Conservation (phyloP, 2,113 vertebrate genomes). For the Thinocorus orbignyianus region DNA sequence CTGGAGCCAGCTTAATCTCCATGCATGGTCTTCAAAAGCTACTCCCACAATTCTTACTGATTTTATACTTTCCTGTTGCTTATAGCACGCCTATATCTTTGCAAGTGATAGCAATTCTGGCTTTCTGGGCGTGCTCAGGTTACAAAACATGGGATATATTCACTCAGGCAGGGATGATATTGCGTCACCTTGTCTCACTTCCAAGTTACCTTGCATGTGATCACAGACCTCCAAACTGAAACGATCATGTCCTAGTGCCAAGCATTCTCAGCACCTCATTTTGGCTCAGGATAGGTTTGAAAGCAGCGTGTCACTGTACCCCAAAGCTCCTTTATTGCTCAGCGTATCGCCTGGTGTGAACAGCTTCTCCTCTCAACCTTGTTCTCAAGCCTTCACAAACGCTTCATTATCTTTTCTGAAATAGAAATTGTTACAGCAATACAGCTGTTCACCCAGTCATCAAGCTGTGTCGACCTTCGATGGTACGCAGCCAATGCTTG, state of each 20-base stretch:
- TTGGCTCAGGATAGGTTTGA: background rate
- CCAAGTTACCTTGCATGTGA: background rate
- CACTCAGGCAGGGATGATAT: background rate
- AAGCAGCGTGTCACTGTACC: background rate
- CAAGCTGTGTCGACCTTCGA: background rate
- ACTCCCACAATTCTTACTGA: background rate
- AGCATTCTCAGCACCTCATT: background rate
- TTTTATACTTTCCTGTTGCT: background rate
- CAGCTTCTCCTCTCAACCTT: constrained; percentile 1
- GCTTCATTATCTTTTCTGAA: background rate
- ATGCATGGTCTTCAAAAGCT: background rate
- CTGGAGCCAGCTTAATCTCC: background rate
- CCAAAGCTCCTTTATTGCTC: background rate
- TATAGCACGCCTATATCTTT: accelerated
- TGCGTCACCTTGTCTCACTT: background rate
- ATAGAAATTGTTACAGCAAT: background rate
- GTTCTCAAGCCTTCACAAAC: background rate
- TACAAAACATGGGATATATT: accelerated
- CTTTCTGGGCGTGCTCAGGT: background rate
- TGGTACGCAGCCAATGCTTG: accelerated
- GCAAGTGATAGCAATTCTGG: background rate
- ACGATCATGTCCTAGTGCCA: background rate
- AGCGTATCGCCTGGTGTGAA: accelerated
- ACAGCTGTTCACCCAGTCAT: background rate
- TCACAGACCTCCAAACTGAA: background rate